Evolutionary conservation across 92 coral and sea anemone genomes (phyloP).

Genomic region (Paragorgia papillata): DNA sequence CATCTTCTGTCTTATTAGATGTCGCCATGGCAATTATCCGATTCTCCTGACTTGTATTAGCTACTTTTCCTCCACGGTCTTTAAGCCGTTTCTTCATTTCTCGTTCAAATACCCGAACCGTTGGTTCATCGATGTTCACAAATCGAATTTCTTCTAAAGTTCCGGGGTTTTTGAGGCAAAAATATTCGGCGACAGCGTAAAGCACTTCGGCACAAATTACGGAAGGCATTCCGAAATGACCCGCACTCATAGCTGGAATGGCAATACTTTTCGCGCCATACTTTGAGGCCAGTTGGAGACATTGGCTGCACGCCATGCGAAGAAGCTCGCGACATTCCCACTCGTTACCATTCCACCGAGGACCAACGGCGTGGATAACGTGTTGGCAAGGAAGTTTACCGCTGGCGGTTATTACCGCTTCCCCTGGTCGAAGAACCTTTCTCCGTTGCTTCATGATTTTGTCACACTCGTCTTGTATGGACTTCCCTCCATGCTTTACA

Average conservation of each 20-base stretch:
- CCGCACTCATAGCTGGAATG: slow-evolving; percentile 76
- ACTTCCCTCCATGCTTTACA: slow-evolving; percentile 55
- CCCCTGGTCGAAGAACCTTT: slow-evolving; percentile 34
- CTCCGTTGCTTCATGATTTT: neutral
- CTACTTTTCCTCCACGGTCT: too few species aligned
- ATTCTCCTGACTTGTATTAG: too few species aligned
- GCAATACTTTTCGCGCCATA: slow-evolving; percentile 56
- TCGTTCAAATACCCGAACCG: slow-evolving; percentile 61
- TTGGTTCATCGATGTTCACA: slow-evolving; percentile 57
- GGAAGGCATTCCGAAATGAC: slow-evolving; percentile 47
- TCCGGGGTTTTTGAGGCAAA: slow-evolving; percentile 47
- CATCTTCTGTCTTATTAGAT: too few species aligned
- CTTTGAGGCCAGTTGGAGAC: slow-evolving; percentile 51
- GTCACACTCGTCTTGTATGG: slow-evolving; percentile 57
- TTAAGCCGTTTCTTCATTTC: slow-evolving; percentile 59
- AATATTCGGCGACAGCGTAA: slow-evolving; percentile 68
- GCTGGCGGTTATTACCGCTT: slow-evolving; percentile 40
- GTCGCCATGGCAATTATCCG: too few species aligned
- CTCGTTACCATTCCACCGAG: slow-evolving; percentile 2
- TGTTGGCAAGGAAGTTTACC: slow-evolving; percentile 67
- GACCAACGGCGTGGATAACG: slow-evolving; percentile 69
- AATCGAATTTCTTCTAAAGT: slow-evolving; percentile 67
- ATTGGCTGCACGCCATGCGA: too few species aligned
- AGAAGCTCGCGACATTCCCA: too few species aligned
- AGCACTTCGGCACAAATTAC: slow-evolving; percentile 62